phyloP scores from a whole-genome alignment of 2,888 invertebrate genomes.

The Diabrotica balteata region DNA sequence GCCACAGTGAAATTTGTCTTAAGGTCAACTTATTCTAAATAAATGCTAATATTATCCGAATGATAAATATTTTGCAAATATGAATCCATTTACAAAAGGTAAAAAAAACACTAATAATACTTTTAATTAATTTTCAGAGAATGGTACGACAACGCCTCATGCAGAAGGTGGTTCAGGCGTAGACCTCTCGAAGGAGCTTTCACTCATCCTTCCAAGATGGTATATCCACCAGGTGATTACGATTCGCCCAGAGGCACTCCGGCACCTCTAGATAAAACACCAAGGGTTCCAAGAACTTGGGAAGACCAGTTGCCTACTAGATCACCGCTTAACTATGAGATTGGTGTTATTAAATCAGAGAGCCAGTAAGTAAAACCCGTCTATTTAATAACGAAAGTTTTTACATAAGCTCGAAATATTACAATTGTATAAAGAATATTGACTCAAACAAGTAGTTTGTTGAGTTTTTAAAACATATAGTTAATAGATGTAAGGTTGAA shows the following conservation, averaged over 20 bases:
- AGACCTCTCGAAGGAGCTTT: constrained; percentile 84
- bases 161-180: constrained; percentile 85
- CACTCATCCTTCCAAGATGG: constrained; percentile 92
- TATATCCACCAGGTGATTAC: constrained; percentile 85
- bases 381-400: too few relatives aligned
- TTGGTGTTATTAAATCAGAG: constrained; percentile 80
- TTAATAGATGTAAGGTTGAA: too few relatives aligned
- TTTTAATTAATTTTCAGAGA: constrained; percentile 64
- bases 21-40: too few relatives aligned
- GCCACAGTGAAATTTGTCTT: too few relatives aligned
- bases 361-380: constrained; percentile 74
- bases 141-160: constrained; percentile 90
- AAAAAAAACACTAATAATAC: constrained; percentile 1
- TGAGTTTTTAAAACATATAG: too few relatives aligned
- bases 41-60: too few relatives aligned
- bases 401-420: too few relatives aligned
- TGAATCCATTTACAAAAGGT: too few relatives aligned
- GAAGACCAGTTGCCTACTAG: constrained; percentile 77
- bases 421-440: too few relatives aligned
- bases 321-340: constrained; percentile 84
- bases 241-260: constrained; percentile 84
- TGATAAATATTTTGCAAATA: too few relatives aligned
- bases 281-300: constrained; percentile 65
- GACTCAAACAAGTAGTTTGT: too few relatives aligned
- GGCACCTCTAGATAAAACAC: constrained; percentile 63